A percentile compares a stretch with the other conserved stretches of the same genome.
Evolutionary conservation across 2,797 vertebrate species (phyloP).

Genomic region (Setipinna tenuifilis): DNA sequence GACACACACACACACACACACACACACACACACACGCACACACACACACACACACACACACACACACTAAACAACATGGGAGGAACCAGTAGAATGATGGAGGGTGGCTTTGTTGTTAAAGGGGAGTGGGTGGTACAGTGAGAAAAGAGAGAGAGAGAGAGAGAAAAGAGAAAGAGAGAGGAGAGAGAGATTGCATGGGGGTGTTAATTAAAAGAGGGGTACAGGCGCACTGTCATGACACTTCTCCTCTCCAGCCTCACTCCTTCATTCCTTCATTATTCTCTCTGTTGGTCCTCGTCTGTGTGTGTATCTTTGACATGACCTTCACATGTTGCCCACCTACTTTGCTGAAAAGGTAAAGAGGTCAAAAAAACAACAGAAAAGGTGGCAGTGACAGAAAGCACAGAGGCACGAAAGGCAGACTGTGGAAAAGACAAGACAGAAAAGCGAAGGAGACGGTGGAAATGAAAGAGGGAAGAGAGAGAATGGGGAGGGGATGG

Average conservation of each 20-base stretch:
- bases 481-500: neutral
- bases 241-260: neutral
- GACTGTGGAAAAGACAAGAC: neutral
- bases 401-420: neutral
- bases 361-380: neutral
- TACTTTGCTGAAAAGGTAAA: neutral
- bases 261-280: neutral
- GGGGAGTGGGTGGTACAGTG: neutral
- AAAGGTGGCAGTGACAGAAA: neutral
- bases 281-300: neutral
- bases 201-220: neutral
- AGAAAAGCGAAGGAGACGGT: too few species aligned
- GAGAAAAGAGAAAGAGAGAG: neutral
- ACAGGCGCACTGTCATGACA: neutral
- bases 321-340: neutral
- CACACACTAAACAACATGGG: neutral
- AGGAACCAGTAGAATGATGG: neutral
- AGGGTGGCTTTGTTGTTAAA: neutral
- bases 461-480: too few species aligned
- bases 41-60: neutral
- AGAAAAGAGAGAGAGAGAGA: neutral
- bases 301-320: neutral
- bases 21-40: conserved; percentile 8
- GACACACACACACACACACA: neutral
- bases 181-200: neutral